Evolutionary conservation across 1,140 invertebrate genomes (phyloP).

Genomic region (Proctacanthus coquilletti): DNA sequence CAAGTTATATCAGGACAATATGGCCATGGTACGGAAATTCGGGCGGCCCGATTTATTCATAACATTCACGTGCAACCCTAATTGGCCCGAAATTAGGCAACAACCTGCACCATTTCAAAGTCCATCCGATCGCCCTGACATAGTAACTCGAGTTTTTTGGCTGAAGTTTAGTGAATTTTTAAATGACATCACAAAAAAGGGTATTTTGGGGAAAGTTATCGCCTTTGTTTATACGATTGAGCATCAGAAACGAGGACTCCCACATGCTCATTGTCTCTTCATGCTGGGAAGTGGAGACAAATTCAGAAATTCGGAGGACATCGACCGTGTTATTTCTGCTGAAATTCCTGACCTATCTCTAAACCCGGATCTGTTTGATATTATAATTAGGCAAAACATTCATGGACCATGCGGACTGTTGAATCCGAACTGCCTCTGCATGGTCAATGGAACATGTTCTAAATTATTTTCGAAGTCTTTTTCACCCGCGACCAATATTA

Average conservation of each 20-base stretch:
- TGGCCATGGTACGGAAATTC: too few relatives aligned
- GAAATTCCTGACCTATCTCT: constrained; percentile 34
- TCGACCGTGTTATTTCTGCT: constrained; percentile 33
- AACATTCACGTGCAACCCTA: too few relatives aligned
- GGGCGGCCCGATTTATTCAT: too few relatives aligned
- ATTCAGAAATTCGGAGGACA: constrained; percentile 17
- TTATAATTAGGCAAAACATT: constrained; percentile 32
- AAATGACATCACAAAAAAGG: too few relatives aligned
- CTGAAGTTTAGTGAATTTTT: too few relatives aligned
- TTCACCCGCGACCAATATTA: constrained; percentile 11
- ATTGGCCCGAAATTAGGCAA: too few relatives aligned
- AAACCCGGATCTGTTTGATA: constrained; percentile 28
- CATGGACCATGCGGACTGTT: constrained; percentile 36
- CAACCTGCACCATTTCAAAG: too few relatives aligned
- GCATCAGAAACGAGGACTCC: constrained; percentile 29
- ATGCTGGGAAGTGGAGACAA: constrained; percentile 6
- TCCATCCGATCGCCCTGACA: too few relatives aligned
- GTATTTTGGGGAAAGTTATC: too few relatives aligned
- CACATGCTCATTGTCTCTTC: constrained; percentile 6
- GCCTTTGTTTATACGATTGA: too few relatives aligned
- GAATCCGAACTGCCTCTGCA: constrained; percentile 17
- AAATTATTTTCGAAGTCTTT: constrained; percentile 14
- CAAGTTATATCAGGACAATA: too few relatives aligned
- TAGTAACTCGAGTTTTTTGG: too few relatives aligned
- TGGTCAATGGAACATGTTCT: constrained; percentile 18